Conservation (phyloP, 2,797 vertebrate species). For the Rhinichthys osculus region DNA sequence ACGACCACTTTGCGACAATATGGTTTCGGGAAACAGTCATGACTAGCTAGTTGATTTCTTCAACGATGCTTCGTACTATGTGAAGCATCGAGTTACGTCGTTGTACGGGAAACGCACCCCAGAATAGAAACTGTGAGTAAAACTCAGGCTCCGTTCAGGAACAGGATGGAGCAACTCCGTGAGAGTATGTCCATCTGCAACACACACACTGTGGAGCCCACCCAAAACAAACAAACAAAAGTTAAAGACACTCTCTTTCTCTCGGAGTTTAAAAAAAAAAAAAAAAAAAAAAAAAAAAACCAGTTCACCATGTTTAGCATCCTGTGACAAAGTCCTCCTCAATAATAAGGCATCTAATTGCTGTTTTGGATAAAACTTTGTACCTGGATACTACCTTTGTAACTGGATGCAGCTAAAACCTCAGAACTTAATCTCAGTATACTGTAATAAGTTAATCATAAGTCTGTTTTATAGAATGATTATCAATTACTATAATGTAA, state of each 20-base stretch:
- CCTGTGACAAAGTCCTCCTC: conserved; percentile 67
- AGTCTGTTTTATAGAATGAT: neutral
- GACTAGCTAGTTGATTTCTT: no score
- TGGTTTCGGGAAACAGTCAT: no score
- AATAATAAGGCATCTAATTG: neutral
- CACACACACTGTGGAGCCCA: conserved; percentile 66
- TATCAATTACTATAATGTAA: neutral
- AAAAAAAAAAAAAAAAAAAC: conserved; percentile 1
- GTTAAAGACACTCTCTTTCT: conserved; percentile 72
- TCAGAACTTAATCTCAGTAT: neutral
- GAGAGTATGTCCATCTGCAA: conserved; percentile 59
- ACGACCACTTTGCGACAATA: no score
- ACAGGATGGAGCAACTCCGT: conserved; percentile 40
- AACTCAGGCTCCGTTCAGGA: conserved; percentile 33
- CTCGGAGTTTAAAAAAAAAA: conserved; percentile 46
- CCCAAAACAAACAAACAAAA: conserved; percentile 83
- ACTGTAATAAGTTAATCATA: neutral
- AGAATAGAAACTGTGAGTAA: conserved; percentile 32
- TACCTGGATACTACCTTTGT: no score
- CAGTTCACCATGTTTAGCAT: conserved; percentile 67
- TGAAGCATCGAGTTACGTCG: no score
- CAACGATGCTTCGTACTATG: no score
- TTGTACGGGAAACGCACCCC: no score
- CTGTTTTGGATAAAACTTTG: neutral
- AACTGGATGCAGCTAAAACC: neutral